Conservation (phyloP, 2,888 invertebrate species). For the Xylocampa areola region DNA sequence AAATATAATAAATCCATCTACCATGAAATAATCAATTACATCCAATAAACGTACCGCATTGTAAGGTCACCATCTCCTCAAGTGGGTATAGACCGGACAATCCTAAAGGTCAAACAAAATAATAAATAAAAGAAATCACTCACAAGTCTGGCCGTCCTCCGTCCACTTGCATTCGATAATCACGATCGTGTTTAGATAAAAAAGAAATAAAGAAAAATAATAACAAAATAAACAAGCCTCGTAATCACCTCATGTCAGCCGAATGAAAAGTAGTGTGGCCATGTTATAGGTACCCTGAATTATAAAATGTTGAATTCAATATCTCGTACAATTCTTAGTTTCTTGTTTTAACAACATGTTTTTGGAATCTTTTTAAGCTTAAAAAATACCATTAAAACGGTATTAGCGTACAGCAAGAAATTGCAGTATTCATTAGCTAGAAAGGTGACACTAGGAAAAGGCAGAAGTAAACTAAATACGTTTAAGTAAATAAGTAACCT, state of each 20-base stretch:
- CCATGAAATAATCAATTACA: conserved; percentile 65
- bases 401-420: too few relatives aligned
- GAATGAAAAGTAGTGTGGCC: conserved; percentile 67
- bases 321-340: background rate
- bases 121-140: conserved; percentile 63
- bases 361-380: too few relatives aligned
- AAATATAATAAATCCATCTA: conserved; percentile 41
- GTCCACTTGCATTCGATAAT: conserved; percentile 81
- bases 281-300: conserved; percentile 19
- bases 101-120: conserved; percentile 61
- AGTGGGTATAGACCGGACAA: conserved; percentile 63
- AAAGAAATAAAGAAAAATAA: conserved; percentile 83
- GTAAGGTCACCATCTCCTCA: conserved; percentile 65
- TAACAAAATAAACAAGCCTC: conserved; percentile 86
- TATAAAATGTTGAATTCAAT: background rate
- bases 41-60: conserved; percentile 54
- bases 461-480: too few relatives aligned
- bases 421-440: too few relatives aligned
- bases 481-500: too few relatives aligned
- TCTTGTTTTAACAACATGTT: background rate
- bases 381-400: too few relatives aligned
- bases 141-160: conserved; percentile 71
- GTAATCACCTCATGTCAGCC: conserved; percentile 86
- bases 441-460: too few relatives aligned
- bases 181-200: conserved; percentile 89